Evolutionary conservation across 2,888 invertebrate genomes (phyloP).

Genomic region (Drosophila robusta): DNA sequence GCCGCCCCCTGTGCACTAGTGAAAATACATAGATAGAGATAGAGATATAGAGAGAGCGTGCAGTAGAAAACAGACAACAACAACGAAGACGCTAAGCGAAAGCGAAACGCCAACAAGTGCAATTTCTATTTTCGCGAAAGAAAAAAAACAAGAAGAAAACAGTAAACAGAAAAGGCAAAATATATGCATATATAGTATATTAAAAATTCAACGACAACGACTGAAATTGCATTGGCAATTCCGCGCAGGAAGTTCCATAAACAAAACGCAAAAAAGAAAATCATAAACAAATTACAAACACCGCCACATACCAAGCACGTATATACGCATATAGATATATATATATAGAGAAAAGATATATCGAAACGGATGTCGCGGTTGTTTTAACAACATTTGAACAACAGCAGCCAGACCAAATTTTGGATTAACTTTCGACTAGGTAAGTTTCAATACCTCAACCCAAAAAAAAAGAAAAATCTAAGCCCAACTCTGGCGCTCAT

Average conservation of each 20-base stretch:
- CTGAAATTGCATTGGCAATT: slow-evolving; percentile 43
- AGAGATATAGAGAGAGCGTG: slow-evolving; percentile 12
- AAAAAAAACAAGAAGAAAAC: slow-evolving; percentile 25
- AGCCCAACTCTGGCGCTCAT: slow-evolving; percentile 15
- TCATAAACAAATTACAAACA: slow-evolving; percentile 52
- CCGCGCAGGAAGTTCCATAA: slow-evolving; percentile 60
- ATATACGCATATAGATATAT: slow-evolving; percentile 7
- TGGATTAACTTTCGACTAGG: slow-evolving; percentile 55
- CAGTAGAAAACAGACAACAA: slow-evolving; percentile 12
- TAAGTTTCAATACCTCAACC: slow-evolving; percentile 32
- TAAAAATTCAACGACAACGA: slow-evolving; percentile 18
- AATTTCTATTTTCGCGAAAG: slow-evolving; percentile 62
- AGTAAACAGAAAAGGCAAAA: slow-evolving; percentile 14
- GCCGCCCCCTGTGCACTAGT: slow-evolving; percentile 14
- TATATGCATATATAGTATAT: slow-evolving; percentile 6
- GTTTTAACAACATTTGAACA: slow-evolving; percentile 3
- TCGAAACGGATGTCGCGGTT: slow-evolving; percentile 45
- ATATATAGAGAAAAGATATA: slow-evolving; percentile 20
- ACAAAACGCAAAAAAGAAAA: slow-evolving; percentile 42
- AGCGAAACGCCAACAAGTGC: slow-evolving; percentile 64
- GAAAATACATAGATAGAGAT: slow-evolving; percentile 31
- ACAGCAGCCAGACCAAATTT: slow-evolving; percentile 3
- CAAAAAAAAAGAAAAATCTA: background rate
- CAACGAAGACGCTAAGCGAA: slow-evolving; percentile 35
- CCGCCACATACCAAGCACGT: slow-evolving; percentile 25